Evolutionary conservation across 2,113 vertebrate genomes (phyloP).

Genomic region (Elachura formosa): DNA sequence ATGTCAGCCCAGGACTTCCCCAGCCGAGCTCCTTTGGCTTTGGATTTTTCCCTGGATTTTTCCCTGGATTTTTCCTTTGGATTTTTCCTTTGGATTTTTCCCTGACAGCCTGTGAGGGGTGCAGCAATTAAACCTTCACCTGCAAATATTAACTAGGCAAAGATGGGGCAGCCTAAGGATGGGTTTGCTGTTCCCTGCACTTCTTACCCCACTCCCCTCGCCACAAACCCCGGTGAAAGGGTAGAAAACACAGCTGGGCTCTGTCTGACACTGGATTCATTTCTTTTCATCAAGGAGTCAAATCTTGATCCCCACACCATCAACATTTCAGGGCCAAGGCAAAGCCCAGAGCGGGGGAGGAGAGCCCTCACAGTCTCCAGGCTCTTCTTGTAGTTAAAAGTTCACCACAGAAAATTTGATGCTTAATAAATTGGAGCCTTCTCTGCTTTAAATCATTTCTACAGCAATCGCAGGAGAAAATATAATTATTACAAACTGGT

Average conservation of each 20-base stretch:
- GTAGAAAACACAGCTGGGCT: not conserved
- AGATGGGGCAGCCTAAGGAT: not conserved
- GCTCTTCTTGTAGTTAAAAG: slow-evolving; percentile 52
- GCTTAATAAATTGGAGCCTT: slow-evolving; percentile 74
- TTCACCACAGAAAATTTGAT: slow-evolving; percentile 69
- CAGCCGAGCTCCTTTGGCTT: not conserved
- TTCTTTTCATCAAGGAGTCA: slow-evolving; percentile 55
- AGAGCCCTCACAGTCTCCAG: slow-evolving; percentile 21
- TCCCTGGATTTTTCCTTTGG: not conserved
- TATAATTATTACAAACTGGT: slow-evolving; percentile 78
- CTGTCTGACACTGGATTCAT: not conserved
- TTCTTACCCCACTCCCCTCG: not conserved
- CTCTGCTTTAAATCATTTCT: slow-evolving; percentile 72
- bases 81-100: not conserved
- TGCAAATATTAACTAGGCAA: not conserved
- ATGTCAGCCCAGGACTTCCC: not conserved
- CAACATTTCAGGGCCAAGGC: slow-evolving; percentile 48
- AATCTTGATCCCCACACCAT: slow-evolving; percentile 36
- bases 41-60: not conserved
- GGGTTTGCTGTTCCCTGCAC: not conserved
- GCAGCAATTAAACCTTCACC: not conserved
- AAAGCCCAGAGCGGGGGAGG: slow-evolving; percentile 27
- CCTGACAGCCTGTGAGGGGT: not conserved
- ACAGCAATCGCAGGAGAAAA: slow-evolving; percentile 61
- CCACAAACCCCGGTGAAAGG: not conserved